These are phyloP conservation scores for Monopis laevigella DNA, from an alignment of 2,888 invertebrate genomes.

Conservation along the genomic window DNA sequence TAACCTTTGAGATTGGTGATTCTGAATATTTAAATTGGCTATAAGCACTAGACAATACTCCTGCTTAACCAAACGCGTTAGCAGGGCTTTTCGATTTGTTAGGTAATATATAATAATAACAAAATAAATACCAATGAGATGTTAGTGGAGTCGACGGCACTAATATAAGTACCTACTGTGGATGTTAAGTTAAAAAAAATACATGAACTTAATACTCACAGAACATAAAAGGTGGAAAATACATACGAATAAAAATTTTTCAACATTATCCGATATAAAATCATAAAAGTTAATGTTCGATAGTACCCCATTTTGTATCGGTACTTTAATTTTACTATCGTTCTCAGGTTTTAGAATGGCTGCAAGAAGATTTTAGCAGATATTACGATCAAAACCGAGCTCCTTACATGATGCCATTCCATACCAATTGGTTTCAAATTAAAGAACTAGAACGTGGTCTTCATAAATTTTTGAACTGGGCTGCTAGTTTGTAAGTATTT, in stretches of 20 bases:
- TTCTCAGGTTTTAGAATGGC: slow-evolving; percentile 82
- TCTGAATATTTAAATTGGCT: too few species aligned
- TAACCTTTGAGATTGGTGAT: too few species aligned
- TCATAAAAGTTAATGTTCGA: slow-evolving; percentile 9
- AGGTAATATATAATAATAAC: too few species aligned
- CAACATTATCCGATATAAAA: slow-evolving; percentile 2
- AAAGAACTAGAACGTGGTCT: slow-evolving; percentile 84
- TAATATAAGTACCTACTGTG: too few species aligned
- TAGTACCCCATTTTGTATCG: not conserved
- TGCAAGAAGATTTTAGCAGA: slow-evolving; percentile 87
- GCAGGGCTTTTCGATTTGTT: too few species aligned
- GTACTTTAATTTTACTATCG: slow-evolving; percentile 16
- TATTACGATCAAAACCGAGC: slow-evolving; percentile 89
- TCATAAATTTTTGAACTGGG: slow-evolving; percentile 87
- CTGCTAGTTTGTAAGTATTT: slow-evolving; percentile 56
- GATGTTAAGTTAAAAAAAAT: too few species aligned
- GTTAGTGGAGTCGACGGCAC: too few species aligned
- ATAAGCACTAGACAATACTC: too few species aligned
- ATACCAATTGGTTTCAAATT: slow-evolving; percentile 96
- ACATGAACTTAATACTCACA: too few species aligned
- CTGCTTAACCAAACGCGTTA: too few species aligned
- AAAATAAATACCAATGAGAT: too few species aligned
- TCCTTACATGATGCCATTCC: slow-evolving; percentile 95
- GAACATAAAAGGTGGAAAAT: not conserved
- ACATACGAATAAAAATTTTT: slow-evolving; percentile 5